Percentiles rank a stretch among this genome's conserved stretches.
phyloP scores from a whole-genome alignment of 1,140 invertebrate genomes.

The Pogonus chalceus region DNA sequence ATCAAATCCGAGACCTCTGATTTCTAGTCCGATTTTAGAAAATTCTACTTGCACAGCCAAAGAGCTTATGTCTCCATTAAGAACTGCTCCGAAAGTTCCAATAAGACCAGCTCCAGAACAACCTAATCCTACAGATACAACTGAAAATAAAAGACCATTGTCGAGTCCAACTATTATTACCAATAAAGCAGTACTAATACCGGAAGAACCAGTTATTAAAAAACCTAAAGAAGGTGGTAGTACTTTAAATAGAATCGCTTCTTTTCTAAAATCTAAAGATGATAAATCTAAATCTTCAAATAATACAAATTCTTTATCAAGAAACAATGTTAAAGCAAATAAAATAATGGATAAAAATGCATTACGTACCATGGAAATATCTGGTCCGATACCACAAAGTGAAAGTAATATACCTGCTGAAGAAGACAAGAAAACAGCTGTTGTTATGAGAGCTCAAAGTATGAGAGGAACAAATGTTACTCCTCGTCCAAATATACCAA shows the following conservation, averaged over 20 bases:
- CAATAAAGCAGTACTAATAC: conserved; percentile 31
- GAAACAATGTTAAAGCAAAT: conserved; percentile 46
- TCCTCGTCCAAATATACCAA: conserved; percentile 50
- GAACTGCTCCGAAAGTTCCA: conserved; percentile 41
- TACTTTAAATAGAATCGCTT: conserved; percentile 62
- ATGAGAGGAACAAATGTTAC: conserved; percentile 53
- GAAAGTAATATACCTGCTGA: conserved; percentile 48
- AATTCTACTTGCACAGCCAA: conserved; percentile 67
- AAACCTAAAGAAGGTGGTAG: conserved; percentile 43
- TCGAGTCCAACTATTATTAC: conserved; percentile 40
- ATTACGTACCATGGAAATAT: conserved; percentile 67
- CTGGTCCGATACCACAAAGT: conserved; percentile 63
- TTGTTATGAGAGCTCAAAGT: conserved; percentile 63
- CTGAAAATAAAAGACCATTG: conserved; percentile 34
- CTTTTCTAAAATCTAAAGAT: conserved; percentile 57
- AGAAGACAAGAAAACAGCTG: conserved; percentile 37
- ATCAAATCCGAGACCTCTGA: conserved; percentile 55
- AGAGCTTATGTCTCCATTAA: conserved; percentile 48
- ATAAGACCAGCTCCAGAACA: conserved; percentile 43
- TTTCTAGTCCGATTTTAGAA: conserved; percentile 68
- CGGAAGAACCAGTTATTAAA: conserved; percentile 28
- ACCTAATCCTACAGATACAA: conserved; percentile 22
- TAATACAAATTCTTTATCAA: conserved; percentile 45
- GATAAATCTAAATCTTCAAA: conserved; percentile 45
- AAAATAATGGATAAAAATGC: conserved; percentile 58